Evolutionary conservation across 2,888 invertebrate genomes (phyloP), one percentile per base, ranked within the genome.

Genomic region (Drosophila mettleri): DNA sequence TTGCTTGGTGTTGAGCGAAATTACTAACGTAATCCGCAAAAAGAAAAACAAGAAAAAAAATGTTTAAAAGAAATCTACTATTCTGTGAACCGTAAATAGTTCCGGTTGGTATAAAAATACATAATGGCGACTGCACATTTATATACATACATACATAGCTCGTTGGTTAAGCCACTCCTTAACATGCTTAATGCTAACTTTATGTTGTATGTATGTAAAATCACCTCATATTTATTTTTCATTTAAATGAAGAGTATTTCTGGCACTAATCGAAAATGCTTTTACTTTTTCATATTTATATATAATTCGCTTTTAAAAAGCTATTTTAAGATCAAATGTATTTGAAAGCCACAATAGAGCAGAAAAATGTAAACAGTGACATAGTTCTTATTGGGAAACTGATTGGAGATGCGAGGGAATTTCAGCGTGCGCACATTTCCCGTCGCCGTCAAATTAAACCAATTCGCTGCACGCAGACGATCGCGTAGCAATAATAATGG

Each of bases 1-100:
- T 61, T 51, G 53, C 61, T 54, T 39, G 53, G 60, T 33, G 54
- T n/a, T 53, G 29, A 41, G 34, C 46, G n/a, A 75, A 75, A 74
- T 61, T 71, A 75, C 66, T 34, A 75, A 67, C 67, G 46, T 75
- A 71, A 70, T 60, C 59, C 53, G 58, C 34, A 38, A 49, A 51
- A 53, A n/a, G 34, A 57, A 46, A 41, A 18, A 41, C 52, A 51
- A 27, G n/a, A 41, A 55, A 49, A 29, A 12, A 36, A 1, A n/a
- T n/a, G n/a, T n/a, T n/a, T n/a, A 6, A 14, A 20, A 16, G 3
- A 18, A 1, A 54, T n/a, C 60, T 29, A 18, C 60, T 29, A 58
- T 76, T 72, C 59, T 51, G 18, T 59, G 46, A 66, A 70, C 66
- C 75, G 66, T 74, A 52, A 65, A 74, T 54, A 66, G 66, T 70